Conservation (phyloP, 2,797 vertebrate genomes). For the Sciurus carolinensis region DNA sequence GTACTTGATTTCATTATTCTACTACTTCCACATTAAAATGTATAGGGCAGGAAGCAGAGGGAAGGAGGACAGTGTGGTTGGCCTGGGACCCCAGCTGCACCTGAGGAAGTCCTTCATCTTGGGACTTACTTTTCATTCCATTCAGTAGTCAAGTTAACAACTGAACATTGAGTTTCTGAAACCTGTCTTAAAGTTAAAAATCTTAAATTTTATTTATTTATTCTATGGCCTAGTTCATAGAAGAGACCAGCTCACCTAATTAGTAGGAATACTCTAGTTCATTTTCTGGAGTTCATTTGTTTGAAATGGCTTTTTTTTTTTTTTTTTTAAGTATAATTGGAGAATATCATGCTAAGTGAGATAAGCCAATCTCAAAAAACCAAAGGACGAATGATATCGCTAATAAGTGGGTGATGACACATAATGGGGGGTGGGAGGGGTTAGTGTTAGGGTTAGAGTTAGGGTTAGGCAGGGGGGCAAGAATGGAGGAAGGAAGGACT, state of each 20-base stretch:
- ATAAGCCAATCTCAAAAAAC: no score
- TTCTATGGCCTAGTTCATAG: slow-evolving; percentile 26
- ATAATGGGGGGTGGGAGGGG: no score
- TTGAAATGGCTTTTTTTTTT: background rate
- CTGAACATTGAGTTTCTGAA: background rate
- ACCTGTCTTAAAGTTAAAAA: background rate
- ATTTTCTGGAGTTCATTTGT: background rate
- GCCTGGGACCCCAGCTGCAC: background rate
- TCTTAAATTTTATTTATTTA: background rate
- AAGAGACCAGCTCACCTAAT: background rate
- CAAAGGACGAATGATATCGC: no score
- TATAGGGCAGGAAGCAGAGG: background rate
- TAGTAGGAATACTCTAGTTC: background rate
- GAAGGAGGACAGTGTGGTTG: background rate
- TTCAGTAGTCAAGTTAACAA: background rate
- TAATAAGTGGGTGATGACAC: no score
- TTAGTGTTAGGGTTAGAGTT: no score
- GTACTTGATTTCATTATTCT: background rate
- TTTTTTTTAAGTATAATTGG: no score
- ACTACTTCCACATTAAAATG: background rate
- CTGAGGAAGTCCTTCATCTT: background rate
- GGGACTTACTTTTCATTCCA: background rate
- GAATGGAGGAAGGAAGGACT: no score
- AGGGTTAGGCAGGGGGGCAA: no score
- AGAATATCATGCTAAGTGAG: no score